These are phyloP conservation scores for Erpetoichthys calabaricus DNA, from an alignment of 2,797 vertebrate species.

Conservation along the genomic window DNA sequence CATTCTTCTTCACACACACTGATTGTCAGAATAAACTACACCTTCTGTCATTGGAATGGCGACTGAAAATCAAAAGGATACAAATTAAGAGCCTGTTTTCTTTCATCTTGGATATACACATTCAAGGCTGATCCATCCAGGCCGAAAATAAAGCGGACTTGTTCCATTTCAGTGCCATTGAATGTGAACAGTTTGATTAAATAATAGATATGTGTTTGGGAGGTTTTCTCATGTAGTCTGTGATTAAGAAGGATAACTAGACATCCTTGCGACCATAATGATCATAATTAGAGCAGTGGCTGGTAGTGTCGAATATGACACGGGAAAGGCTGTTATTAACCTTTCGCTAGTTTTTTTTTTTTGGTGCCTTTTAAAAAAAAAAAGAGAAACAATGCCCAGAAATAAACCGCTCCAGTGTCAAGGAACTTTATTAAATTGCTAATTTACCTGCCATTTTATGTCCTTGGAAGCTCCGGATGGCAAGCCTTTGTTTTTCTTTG, in stretches of 20 bases:
- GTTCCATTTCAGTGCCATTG: constrained; percentile 54
- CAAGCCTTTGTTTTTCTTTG: constrained; percentile 5
- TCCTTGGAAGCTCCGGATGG: not conserved
- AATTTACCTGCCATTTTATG: constrained; percentile 2
- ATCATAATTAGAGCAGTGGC: constrained; percentile 83
- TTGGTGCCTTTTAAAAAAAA: constrained; percentile 34
- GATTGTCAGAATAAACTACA: constrained; percentile 53
- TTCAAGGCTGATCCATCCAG: constrained; percentile 46
- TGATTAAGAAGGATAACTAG: constrained; percentile 91
- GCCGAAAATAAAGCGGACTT: constrained; percentile 73
- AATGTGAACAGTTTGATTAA: constrained; percentile 92
- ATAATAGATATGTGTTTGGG: constrained; percentile 95
- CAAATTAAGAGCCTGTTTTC: constrained; percentile 50
- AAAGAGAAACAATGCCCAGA: constrained; percentile 20
- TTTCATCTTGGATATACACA: constrained; percentile 43
- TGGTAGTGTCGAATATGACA: constrained; percentile 84
- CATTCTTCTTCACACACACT: constrained; percentile 32
- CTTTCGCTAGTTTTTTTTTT: constrained; percentile 62
- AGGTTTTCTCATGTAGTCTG: constrained; percentile 67
- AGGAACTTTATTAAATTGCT: constrained; percentile 24
- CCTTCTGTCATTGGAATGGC: constrained; percentile 49
- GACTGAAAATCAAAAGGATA: constrained; percentile 47
- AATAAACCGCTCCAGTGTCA: constrained; percentile 19
- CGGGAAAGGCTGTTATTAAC: constrained; percentile 85
- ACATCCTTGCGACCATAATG: constrained; percentile 87